phyloP scores from a whole-genome alignment of 2,797 vertebrate species.

The Staurois parvus region DNA sequence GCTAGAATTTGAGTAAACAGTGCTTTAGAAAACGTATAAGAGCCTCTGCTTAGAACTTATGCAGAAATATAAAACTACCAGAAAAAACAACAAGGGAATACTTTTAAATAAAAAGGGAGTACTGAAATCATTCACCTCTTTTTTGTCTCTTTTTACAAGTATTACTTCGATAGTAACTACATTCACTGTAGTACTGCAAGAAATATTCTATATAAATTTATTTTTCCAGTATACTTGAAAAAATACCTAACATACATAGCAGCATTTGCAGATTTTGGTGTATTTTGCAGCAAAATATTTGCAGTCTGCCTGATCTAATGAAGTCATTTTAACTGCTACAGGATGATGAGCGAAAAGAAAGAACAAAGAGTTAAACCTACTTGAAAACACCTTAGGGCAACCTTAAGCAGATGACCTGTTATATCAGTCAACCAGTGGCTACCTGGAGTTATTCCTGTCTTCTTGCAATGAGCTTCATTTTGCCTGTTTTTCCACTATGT shows the following conservation, averaged over 20 bases:
- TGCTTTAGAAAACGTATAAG: background rate
- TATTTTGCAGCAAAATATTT: background rate
- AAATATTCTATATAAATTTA: background rate
- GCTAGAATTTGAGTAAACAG: background rate
- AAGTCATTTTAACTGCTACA: background rate
- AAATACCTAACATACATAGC: background rate
- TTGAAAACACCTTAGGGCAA: slow-evolving; percentile 19
- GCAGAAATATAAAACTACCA: background rate
- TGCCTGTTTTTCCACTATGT: slow-evolving; percentile 25
- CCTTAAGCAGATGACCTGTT: slow-evolving; percentile 37
- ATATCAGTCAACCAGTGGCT: slow-evolving; percentile 28
- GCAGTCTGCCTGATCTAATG: background rate
- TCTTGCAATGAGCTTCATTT: slow-evolving; percentile 30
- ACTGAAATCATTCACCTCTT: background rate
- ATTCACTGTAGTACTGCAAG: background rate
- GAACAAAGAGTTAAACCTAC: slow-evolving; percentile 1
- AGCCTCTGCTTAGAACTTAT: background rate
- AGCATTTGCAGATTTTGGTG: background rate
- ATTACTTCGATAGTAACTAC: background rate
- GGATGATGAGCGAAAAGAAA: background rate
- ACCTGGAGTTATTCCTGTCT: slow-evolving; percentile 38
- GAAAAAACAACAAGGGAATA: background rate
- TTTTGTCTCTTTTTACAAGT: background rate
- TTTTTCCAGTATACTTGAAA: no score
- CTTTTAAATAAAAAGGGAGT: no score